Evolutionary conservation across 2,113 vertebrate species (phyloP).

Genomic region (Ciconia maguari): DNA sequence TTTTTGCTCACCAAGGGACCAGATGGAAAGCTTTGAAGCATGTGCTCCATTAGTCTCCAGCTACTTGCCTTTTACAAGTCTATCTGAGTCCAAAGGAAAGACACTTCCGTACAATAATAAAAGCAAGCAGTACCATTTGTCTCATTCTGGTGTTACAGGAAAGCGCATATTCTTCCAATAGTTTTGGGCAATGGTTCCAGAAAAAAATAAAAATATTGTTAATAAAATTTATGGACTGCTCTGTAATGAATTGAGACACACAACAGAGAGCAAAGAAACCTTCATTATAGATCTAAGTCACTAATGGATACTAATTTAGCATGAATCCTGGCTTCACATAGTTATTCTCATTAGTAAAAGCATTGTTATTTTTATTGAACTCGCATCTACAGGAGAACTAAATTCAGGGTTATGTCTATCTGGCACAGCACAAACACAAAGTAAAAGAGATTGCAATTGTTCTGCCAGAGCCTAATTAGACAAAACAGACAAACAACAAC

Average conservation of each 20-base stretch:
- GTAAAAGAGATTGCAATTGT: not conserved
- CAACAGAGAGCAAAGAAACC: not conserved
- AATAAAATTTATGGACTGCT: not conserved
- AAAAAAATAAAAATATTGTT: not conserved
- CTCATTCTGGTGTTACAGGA: not conserved
- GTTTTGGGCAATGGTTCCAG: not conserved
- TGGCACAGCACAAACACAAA: not conserved
- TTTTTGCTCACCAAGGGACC: not conserved
- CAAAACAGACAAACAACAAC: not conserved
- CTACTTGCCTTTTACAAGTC: constrained; percentile 14
- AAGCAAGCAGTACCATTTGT: constrained; percentile 31
- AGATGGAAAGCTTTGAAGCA: constrained; percentile 34
- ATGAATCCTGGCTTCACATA: not conserved
- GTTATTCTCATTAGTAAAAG: not conserved
- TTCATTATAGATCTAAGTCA: not conserved
- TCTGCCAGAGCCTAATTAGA: not conserved
- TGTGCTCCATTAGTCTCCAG: not conserved
- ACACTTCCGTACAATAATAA: not conserved
- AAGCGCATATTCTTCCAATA: not conserved
- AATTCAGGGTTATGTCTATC: not conserved
- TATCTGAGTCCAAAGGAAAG: constrained; percentile 5
- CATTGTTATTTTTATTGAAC: not conserved
- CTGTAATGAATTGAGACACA: not conserved
- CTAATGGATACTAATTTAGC: constrained; percentile 22
- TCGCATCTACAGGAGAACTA: not conserved